A percentile compares a stretch with the other conserved stretches of the same genome.
phyloP scores from a whole-genome alignment of 2,113 vertebrate genomes.

The Motacilla tschutschensis region DNA sequence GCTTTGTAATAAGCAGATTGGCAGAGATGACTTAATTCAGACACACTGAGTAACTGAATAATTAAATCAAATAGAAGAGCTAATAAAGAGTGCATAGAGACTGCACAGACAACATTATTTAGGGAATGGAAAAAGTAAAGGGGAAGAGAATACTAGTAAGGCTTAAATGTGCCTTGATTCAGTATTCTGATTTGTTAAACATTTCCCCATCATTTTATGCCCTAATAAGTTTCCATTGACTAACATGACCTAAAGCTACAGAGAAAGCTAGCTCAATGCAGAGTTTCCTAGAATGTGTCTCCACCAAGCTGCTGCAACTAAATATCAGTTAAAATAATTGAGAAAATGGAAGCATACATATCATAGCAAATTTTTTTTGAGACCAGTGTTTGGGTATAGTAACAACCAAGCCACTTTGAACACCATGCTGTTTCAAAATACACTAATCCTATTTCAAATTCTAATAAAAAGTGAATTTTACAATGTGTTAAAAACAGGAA shows the following conservation, averaged over 20 bases:
- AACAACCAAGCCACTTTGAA: not conserved
- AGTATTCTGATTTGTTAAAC: conserved; percentile 23
- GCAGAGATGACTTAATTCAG: conserved; percentile 51
- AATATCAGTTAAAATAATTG: not conserved
- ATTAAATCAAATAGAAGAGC: conserved; percentile 58
- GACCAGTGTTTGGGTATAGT: not conserved
- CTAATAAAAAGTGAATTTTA: not conserved
- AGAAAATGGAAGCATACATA: not conserved
- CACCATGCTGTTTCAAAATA: not conserved
- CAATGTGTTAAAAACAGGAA: not conserved
- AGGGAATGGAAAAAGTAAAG: not conserved
- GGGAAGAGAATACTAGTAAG: not conserved
- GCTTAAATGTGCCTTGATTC: not conserved
- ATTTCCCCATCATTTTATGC: conserved; percentile 32
- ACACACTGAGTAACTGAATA: conserved; percentile 46
- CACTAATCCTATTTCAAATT: not conserved
- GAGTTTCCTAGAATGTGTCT: not conserved
- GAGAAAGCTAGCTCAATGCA: not conserved
- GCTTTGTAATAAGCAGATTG: conserved; percentile 10
- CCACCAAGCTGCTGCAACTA: not conserved
- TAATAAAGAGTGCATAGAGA: conserved; percentile 32
- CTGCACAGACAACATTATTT: not conserved
- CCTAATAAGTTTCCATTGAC: conserved; percentile 44
- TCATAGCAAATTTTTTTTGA: not conserved
- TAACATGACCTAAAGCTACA: conserved; percentile 31